Evolutionary conservation across 2,797 vertebrate genomes (phyloP), one percentile per base, ranked within the genome.

Genomic region (Myotis myotis): DNA sequence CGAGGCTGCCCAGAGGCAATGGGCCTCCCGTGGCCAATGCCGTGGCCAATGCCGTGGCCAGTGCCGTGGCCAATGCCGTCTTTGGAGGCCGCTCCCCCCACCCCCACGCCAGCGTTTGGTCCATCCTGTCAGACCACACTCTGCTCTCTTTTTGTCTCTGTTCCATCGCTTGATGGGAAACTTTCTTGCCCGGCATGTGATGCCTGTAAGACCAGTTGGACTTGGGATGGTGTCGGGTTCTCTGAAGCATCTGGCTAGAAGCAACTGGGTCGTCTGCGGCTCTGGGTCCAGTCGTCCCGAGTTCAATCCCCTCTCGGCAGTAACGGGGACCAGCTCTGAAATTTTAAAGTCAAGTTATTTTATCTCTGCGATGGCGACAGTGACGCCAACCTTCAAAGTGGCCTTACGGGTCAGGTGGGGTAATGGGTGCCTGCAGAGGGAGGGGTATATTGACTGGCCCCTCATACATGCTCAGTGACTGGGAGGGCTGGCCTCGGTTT

Each of bases 101-200:
- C 57, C 25, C 33, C 41, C 30, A 5, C 10, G 19, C 5, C 62
- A 19, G 44, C 0, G 0, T 62, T n/a, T 2, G 5, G 23, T 25
- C 64, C 6, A 8, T 16, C 25, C n/a, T 20, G 0, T 19, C 0
- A 0, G 79, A 30, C 64, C 36, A 3, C 13, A 2, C 6, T n/a
- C 23, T 9, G 71, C 11, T 28, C 7, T 13, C 44, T 41, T n/a
- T 47, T n/a, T 57, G 1, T 62, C 57, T 68, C 38, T 57, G 23
- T 41, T 19, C n/a, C 38, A 5, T 6, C 5, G 6, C 53, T n/a
- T 22, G 41, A 47, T n/a, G 11, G 15, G 41, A 41, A 36, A 51
- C 6, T 25, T 30, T 53, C 23, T 8, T 6, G 17, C 6, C 13
- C 4, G 47, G 62, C 15, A 5, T 10, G 25, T 5, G 19, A 25